Percentiles rank a stretch among this genome's conserved stretches.
phyloP scores from a whole-genome alignment of 1,140 invertebrate species.

The Pachyrhynchus sulphureomaculatus region DNA sequence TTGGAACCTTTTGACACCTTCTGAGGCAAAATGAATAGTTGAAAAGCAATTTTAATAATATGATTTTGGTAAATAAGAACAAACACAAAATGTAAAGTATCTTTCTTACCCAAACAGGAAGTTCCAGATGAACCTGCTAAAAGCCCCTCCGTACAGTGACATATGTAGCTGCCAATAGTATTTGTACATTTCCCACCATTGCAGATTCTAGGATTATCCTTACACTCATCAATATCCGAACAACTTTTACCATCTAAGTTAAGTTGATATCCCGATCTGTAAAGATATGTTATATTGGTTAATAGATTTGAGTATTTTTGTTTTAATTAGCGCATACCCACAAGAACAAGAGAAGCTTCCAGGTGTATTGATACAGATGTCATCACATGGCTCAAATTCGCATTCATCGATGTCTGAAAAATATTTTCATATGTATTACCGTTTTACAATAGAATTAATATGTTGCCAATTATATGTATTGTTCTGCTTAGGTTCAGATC shows the following conservation, averaged over 20 bases:
- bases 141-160: conserved; percentile 76
- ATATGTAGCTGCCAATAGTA: conserved; percentile 73
- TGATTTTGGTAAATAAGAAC: no score
- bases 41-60: no score
- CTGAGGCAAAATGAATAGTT: no score
- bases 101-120: conserved; percentile 58
- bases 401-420: conserved; percentile 79
- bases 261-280: conserved; percentile 59
- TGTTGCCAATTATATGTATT: no score
- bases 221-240: conserved; percentile 73
- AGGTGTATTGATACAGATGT: conserved; percentile 67
- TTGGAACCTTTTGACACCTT: no score
- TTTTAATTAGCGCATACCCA: conserved; percentile 47
- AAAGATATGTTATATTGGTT: conserved; percentile 12
- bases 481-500: no score
- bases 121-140: conserved; percentile 66
- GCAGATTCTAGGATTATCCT: conserved; percentile 77
- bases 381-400: conserved; percentile 63
- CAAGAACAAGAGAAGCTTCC: conserved; percentile 63
- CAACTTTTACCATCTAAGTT: conserved; percentile 63
- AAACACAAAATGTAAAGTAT: no score
- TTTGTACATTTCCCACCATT: conserved; percentile 83
- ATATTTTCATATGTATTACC: no score
- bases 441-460: no score
- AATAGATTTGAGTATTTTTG: background rate